Evolutionary conservation across 2,888 invertebrate genomes (phyloP), one percentile per base, ranked within the genome.

Genomic region (Agelastica alni): DNA sequence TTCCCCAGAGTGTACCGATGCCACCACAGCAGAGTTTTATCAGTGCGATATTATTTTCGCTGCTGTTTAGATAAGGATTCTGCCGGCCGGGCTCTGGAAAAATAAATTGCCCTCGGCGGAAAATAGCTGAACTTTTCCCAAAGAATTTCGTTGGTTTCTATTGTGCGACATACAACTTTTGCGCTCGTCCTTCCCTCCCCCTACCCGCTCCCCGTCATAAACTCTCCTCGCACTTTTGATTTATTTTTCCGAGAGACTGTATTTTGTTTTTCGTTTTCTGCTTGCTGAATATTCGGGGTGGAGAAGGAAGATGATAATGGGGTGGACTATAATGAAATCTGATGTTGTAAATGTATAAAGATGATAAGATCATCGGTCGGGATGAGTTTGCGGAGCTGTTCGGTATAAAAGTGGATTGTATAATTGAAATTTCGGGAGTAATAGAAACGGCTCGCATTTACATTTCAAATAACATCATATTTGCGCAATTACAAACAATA

Each of bases 31-130:
- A 66, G 70, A 71, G 70, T 72, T 74, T 76, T 75, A 76, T 76
- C 76, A 72, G 73, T 65, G 70, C 74, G 77, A 77, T 77, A 77
- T 77, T 77, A 77, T 77, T 77, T 77, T 77, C 77, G 75, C 76
- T 69, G 76, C 76, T 76, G 77, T 77, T 77, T 77, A 77, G 77
- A 77, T 77, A 77, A 77, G 76, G 69, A 68, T 62, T 37, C 39
- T 48, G 54, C 62, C 63, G 63, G 71, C 69, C 72, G 72, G 73
- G 75, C 75, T 73, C 37, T 74, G 76, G 77, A 77, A 77, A 77
- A 77, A 77, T 77, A 77, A 77, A 77, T 77, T 77, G 77, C 77
- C 75, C 77, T 75, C 76, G 68, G 68, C 72, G 77, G 77, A 75
- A 77, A 77, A 77, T 76, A 76, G 75, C 75, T 73, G 70, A 75